Base-by-base conservation (phyloP, 1,140 invertebrate species). In the Sogatella furcifera region DNA sequence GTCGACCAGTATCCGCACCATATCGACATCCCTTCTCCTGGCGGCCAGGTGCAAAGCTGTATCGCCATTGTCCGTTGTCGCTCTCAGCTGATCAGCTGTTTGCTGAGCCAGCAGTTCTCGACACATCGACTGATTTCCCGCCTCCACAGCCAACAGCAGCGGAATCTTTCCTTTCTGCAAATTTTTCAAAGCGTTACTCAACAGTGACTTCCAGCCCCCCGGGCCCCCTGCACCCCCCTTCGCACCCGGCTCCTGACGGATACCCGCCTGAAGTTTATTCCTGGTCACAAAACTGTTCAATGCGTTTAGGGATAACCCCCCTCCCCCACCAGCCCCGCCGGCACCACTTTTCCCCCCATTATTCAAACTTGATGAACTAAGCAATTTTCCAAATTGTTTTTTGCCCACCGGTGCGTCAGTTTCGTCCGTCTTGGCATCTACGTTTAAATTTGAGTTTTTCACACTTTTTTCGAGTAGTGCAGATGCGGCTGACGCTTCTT, bases 41-140 rank as follows among this genome's bases (percentile, higher is more conserved):
- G 90, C 90, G 11, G 94, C 94, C 52, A 97, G 76, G 77, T 98
- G 95, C 17, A 98, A 77, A 34, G 90, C 92, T 9, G 90, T 90
- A 71, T 98, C 95, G 11, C 88, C 88, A 67, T 81, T 83, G 43
- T 82, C 82, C 14, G 86, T 85, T 38, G 83, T 81, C 59, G 85
- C 80, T 76, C 83, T 82, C 28, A 90, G 74, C 74, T 91, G 86
- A 71, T 91, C 88, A 61, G 86, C 78, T 62, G 90, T 85, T 80
- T 90, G 81, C 72, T 88, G 81, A 69, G 85, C 81, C 56, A 98
- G 79, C 19, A 98, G 79, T 76, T 97, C 95, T 64, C 89, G 81
- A 68, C 89, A 89, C 81, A 96, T 93, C 56, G 89, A 88, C 70
- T 93, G 86, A 75, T 96, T 97, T 13, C 94, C 94, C 38, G 86